Evolutionary conservation across 2,113 vertebrate genomes (phyloP).

Genomic region (Rhinolophus sinicus): DNA sequence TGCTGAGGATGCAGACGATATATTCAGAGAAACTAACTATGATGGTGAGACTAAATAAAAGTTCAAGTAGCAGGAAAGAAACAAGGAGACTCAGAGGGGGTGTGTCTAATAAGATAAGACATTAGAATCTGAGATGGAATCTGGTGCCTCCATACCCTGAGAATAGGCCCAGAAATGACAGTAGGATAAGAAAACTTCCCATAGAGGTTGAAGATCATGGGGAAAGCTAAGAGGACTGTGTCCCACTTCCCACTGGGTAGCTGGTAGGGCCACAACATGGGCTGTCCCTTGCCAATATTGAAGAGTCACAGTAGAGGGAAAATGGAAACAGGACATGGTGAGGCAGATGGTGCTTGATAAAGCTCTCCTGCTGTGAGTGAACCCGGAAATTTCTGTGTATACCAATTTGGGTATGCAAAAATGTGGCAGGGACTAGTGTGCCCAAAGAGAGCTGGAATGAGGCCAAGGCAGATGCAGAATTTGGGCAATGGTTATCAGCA

Average conservation of each 20-base stretch:
- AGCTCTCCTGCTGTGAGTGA: background rate
- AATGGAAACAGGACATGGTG: background rate
- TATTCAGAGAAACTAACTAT: background rate
- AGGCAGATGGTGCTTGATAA: background rate
- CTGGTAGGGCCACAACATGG: background rate
- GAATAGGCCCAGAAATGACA: background rate
- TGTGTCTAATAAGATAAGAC: background rate
- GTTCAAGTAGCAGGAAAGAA: background rate
- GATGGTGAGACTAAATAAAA: background rate
- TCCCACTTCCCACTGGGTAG: background rate
- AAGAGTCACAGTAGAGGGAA: background rate
- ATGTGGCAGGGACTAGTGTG: background rate
- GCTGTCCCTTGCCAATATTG: background rate
- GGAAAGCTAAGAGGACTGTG: background rate
- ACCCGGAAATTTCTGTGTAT: background rate
- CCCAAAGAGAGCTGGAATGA: background rate
- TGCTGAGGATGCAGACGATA: background rate
- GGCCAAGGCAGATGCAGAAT: background rate
- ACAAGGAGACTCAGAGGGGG: background rate
- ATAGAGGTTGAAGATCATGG: background rate
- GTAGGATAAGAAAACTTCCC: background rate
- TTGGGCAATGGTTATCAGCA: background rate
- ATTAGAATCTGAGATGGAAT: background rate
- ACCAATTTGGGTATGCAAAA: background rate
- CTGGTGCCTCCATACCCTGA: background rate